Conservation (phyloP, 2,113 vertebrate genomes). For the Lipotes vexillifer region DNA sequence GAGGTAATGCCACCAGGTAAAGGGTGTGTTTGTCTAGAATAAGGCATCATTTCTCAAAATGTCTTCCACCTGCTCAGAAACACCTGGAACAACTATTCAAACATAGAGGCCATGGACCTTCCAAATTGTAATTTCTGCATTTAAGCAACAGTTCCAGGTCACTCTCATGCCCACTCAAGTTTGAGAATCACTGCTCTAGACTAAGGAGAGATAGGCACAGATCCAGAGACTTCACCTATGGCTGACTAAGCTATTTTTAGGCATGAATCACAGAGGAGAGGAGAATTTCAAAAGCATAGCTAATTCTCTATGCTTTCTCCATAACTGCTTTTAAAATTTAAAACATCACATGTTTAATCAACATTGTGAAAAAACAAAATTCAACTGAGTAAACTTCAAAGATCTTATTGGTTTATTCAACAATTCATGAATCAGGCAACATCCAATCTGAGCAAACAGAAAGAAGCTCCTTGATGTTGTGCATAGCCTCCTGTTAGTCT, state of each 20-base stretch:
- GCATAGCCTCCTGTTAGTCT: not conserved
- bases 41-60: conserved; percentile 16
- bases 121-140: not conserved
- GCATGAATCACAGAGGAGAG: not conserved
- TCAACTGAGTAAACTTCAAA: not conserved
- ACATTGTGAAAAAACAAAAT: not conserved
- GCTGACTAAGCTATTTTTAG: not conserved
- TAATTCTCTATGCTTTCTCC: not conserved
- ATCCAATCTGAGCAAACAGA: not conserved
- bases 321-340: not conserved
- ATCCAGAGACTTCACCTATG: not conserved
- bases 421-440: not conserved
- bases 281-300: not conserved
- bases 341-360: not conserved
- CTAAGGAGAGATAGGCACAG: not conserved
- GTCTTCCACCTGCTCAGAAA: not conserved
- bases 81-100: not conserved
- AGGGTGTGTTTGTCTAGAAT: not conserved
- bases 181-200: not conserved
- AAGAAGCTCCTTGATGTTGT: not conserved
- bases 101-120: not conserved
- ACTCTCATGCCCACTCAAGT: not conserved
- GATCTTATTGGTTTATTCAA: not conserved
- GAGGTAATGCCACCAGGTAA: not conserved
- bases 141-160: not conserved